A percentile compares a stretch with the other conserved stretches of the same genome.
phyloP scores from a whole-genome alignment of 1,140 invertebrate species.

The Drosophila sturtevanti region DNA sequence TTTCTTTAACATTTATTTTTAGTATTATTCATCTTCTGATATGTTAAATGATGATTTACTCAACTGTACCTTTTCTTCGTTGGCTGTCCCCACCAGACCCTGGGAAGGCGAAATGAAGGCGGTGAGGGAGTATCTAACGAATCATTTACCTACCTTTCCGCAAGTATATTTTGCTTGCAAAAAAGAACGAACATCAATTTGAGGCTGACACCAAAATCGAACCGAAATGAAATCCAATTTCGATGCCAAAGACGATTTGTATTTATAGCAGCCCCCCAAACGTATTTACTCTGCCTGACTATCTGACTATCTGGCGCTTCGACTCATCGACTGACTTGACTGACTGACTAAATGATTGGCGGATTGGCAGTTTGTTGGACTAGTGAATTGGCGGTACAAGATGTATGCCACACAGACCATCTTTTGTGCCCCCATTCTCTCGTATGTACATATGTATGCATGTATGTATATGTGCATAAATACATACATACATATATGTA shows the following conservation, averaged over 20 bases:
- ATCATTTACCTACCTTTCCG: slow-evolving; percentile 19
- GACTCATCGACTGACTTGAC: neutral
- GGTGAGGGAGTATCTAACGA: neutral
- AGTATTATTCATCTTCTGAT: too few relatives aligned
- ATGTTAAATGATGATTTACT: neutral
- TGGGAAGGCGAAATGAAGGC: neutral
- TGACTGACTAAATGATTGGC: slow-evolving; percentile 7
- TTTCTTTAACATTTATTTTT: too few relatives aligned
- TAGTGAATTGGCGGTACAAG: slow-evolving; percentile 1
- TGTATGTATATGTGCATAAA: neutral
- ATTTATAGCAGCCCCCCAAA: slow-evolving; percentile 59
- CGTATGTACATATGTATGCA: slow-evolving; percentile 29
- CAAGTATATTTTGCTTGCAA: slow-evolving; percentile 12
- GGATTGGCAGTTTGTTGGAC: slow-evolving; percentile 8
- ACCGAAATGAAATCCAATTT: slow-evolving; percentile 59
- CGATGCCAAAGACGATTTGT: slow-evolving; percentile 56
- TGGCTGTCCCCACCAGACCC: too few relatives aligned
- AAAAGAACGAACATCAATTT: slow-evolving; percentile 45
- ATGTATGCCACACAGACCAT: slow-evolving; percentile 29
- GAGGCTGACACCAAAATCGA: slow-evolving; percentile 52
- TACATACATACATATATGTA: slow-evolving; percentile 31
- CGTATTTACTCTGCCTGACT: too few relatives aligned
- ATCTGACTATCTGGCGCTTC: neutral
- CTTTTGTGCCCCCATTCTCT: slow-evolving; percentile 46
- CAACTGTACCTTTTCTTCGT: neutral